phyloP scores from a whole-genome alignment of 2,113 vertebrate species.

The Eretmochelys imbricata region DNA sequence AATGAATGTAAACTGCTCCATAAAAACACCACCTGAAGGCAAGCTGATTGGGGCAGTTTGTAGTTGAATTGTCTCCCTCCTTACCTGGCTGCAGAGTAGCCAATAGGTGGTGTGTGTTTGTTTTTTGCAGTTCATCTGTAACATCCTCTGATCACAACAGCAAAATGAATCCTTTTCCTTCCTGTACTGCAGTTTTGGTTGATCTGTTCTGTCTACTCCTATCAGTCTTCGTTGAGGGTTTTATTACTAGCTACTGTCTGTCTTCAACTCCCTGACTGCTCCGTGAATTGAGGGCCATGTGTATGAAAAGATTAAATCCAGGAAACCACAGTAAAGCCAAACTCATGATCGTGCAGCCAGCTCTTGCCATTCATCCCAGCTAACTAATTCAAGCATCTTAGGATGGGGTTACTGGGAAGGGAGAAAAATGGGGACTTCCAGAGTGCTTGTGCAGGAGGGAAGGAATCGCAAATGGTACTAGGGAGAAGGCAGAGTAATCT shows the following conservation, averaged over 20 bases:
- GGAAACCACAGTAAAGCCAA: accelerated
- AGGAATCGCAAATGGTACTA: accelerated
- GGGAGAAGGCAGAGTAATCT: not conserved
- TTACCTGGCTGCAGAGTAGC: not conserved
- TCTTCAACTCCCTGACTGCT: not conserved
- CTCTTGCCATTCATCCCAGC: accelerated
- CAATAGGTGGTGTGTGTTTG: not conserved
- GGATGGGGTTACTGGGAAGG: accelerated
- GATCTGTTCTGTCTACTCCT: not conserved
- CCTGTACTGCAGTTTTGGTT: not conserved
- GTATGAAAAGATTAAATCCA: not conserved
- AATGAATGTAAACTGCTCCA: accelerated
- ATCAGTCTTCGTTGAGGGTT: accelerated
- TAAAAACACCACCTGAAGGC: accelerated
- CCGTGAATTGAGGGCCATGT: not conserved
- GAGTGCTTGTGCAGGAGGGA: accelerated
- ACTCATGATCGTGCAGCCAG: not conserved
- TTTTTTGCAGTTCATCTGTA: not conserved
- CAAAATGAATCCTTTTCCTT: not conserved
- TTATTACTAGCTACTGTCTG: not conserved
- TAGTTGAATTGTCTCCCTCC: not conserved
- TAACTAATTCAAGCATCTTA: accelerated
- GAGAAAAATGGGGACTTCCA: not conserved
- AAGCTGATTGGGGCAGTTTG: not conserved
- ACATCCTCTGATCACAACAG: not conserved